Base-by-base conservation (phyloP, 2,888 invertebrate genomes). In the Aplocera efformata region DNA sequence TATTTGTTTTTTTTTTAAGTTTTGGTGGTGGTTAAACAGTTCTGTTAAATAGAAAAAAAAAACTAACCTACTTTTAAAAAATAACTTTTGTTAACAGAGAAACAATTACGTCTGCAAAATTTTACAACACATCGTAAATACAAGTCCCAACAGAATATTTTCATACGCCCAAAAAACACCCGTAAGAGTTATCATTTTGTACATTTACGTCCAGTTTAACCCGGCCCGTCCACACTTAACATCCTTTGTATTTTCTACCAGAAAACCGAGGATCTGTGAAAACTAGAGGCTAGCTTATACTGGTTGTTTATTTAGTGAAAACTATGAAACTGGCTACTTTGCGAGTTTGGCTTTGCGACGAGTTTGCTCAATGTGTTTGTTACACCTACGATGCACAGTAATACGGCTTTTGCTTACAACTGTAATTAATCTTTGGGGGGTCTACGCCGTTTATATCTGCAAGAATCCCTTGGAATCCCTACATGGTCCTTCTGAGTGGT, bases 121-220 rank as follows among this genome's bases (percentile, higher is more conserved):
- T 17, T 17, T 17, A 17, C 13, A 17, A 5, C 5, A 17, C 13
- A 2, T 5, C 13, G 13, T 17, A 17, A 17, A 17, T 17, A 17
- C 13, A 17, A 5, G 13, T 17, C 13, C 13, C 13, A 3, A 17
- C 13, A 17, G 13, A 17, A 17, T 5, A 17, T 17, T 17, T 17
- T 17, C 13, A 17, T 17, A 17, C 13, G 13, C 13, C 56, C 60
- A 52, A 67, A 71, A 69, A 71, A 66, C 63, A 59, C 68, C 64
- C 62, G 48, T 51, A 39, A 52, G 63, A 50, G 51, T 55, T 54
- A 66, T 74, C 70, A 71, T 72, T 75, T 73, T 66, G 64, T 64
- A 70, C 63, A 62, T 64, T 67, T 68, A 58, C 42, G 22, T 10
- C 36, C 40, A 39, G 10, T 70, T 60, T 60, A 20, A 38, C 31